These are phyloP conservation scores for Sinodicranocentrus sp. DNA, from an alignment of 2,888 invertebrate species.

Conservation along the genomic window DNA sequence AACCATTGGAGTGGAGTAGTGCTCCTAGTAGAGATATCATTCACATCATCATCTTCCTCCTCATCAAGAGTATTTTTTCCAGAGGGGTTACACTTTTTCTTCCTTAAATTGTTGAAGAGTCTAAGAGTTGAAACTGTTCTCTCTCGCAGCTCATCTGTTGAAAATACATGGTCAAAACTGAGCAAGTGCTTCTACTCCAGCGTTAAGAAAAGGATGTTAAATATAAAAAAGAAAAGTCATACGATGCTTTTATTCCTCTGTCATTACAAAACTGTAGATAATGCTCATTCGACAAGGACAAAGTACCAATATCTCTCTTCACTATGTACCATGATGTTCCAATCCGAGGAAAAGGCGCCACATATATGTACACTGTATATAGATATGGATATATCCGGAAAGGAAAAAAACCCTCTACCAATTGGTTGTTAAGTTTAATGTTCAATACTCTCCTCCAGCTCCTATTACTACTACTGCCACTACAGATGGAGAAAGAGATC, in stretches of 20 bases:
- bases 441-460: constrained; percentile 15
- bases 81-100: too few species aligned
- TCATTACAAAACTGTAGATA: constrained; percentile 63
- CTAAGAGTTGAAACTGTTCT: too few species aligned
- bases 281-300: constrained; percentile 59
- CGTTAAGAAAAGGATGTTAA: constrained; percentile 43
- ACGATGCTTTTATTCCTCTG: constrained; percentile 47
- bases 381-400: neutral
- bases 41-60: constrained; percentile 45
- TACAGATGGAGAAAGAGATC: constrained; percentile 42
- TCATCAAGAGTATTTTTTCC: constrained; percentile 1
- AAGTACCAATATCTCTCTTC: constrained; percentile 42
- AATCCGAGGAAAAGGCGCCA: too few species aligned
- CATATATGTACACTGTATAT: too few species aligned
- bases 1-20: constrained; percentile 14
- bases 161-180: constrained; percentile 38
- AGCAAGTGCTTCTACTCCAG: constrained; percentile 31
- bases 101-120: too few species aligned
- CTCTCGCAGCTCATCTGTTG: constrained; percentile 1
- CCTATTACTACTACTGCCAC: neutral
- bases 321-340: constrained; percentile 4
- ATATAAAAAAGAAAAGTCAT: constrained; percentile 47
- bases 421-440: constrained; percentile 65
- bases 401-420: constrained; percentile 33
- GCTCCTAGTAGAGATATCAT: constrained; percentile 33